Evolutionary conservation across 2,113 vertebrate species (phyloP), one percentile per base, ranked within the genome.

Genomic region (Entomyzon cyanotis): DNA sequence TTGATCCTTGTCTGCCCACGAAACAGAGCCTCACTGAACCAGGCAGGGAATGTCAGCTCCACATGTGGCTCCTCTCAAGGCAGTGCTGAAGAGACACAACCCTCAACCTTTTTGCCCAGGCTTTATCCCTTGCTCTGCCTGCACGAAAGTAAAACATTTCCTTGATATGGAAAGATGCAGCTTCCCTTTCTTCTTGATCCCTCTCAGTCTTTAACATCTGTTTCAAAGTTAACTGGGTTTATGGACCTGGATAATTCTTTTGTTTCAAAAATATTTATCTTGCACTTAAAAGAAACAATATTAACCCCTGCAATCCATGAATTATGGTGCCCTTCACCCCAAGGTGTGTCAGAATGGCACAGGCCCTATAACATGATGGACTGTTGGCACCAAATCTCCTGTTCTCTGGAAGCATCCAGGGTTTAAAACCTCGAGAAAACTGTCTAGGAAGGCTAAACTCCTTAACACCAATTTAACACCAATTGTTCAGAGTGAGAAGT

Each of bases 1-100:
- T 0, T 7, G 42, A 47, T 33, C 39, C 39, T 37, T 0, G 0
- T 64, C 37, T 73, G 30, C 28, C n/a, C 52, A 8, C 1, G 0
- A 37, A 70, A 39, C 55, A 30, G 27, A 52, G 58, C 42, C 64
- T 44, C 19, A 12, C 28, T 6, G 4, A 42, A 39, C 14, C 50
- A 69, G 50, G 39, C 59, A 71, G 56, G 41, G 31, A 27, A 15
- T 12, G 16, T 0, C 82, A 92, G 39, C 55, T 84, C 56, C 69
- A 28, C 23, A 1, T 1, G 24, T 19, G 58, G 20, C 49, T 12
- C 4, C 37, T 87, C 39, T 60, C 69, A 25, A 37, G 30, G 25
- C 35, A 47, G 1, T 39, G 23, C 58, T 69, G 49, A 87, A 13
- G 3, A 70, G n/a, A 47, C 16, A 47, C n/a, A 92, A 28, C 21